phyloP scores from a whole-genome alignment of 2,113 vertebrate genomes.

The Albula glossodonta region DNA sequence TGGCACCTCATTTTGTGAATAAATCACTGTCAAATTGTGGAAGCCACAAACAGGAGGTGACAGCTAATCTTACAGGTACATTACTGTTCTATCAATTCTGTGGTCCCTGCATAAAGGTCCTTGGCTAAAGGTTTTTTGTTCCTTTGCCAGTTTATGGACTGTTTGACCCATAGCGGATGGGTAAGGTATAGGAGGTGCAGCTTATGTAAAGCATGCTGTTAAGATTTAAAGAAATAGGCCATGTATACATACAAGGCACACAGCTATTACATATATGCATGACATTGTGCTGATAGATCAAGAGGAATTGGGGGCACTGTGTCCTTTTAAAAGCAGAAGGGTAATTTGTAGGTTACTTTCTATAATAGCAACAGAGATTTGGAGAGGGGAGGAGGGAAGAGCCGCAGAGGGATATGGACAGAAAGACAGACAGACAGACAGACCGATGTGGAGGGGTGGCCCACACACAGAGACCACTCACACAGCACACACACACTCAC shows the following conservation, averaged over 20 bases:
- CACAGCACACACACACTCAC: too few relatives aligned
- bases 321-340: slow-evolving; percentile 26
- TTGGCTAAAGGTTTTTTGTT: background rate
- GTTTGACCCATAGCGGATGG: background rate
- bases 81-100: background rate
- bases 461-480: background rate
- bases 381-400: slow-evolving; percentile 7
- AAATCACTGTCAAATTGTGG: background rate
- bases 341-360: slow-evolving; percentile 32
- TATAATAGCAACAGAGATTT: slow-evolving; percentile 3
- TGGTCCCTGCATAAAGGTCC: background rate
- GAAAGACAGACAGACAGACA: slow-evolving; percentile 7
- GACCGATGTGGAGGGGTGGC: background rate
- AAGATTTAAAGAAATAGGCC: background rate
- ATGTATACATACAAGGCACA: slow-evolving; percentile 1
- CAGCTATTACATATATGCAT: slow-evolving; percentile 10
- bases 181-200: background rate
- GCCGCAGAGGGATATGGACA: background rate
- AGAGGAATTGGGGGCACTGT: slow-evolving; percentile 29
- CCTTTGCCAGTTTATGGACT: background rate
- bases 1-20: background rate
- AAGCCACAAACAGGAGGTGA: background rate
- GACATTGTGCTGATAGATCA: slow-evolving; percentile 13
- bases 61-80: background rate
- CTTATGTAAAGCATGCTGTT: background rate